Conservation (phyloP, 2,797 vertebrate species). For the Tiaroga cobitis region DNA sequence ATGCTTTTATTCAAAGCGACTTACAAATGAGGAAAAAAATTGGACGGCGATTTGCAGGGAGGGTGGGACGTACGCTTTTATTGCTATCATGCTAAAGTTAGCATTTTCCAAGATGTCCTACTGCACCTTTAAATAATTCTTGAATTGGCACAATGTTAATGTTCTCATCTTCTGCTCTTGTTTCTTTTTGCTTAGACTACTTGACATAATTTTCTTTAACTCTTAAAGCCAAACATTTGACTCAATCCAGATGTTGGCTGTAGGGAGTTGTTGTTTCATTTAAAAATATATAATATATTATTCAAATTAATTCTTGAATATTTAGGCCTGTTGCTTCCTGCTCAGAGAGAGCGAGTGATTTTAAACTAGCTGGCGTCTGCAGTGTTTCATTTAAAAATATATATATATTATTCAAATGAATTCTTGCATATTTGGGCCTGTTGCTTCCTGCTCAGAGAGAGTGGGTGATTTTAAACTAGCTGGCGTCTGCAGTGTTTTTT, state of each 20-base stretch:
- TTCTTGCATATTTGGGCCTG: not conserved
- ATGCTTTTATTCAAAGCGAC: not conserved
- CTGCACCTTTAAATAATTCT: not conserved
- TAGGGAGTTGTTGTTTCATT: not conserved
- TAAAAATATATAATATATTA: not conserved
- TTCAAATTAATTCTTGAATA: not conserved
- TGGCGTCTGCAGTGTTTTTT: slow-evolving; percentile 25
- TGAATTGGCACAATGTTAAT: not conserved
- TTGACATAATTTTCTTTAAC: not conserved
- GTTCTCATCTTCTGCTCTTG: not conserved
- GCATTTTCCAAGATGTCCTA: too few relatives aligned
- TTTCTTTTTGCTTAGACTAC: not conserved
- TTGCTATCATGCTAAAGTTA: too few relatives aligned
- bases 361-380: too few relatives aligned
- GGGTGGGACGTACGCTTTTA: too few relatives aligned
- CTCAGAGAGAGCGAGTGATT: not conserved
- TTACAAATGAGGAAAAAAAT: not conserved
- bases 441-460: not conserved
- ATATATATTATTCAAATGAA: not conserved
- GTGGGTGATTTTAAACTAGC: not conserved
- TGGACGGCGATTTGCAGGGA: too few relatives aligned
- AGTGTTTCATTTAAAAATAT: not conserved
- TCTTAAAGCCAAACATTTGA: not conserved
- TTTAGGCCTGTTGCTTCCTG: not conserved
- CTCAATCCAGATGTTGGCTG: not conserved